Conservation (phyloP, 2,888 invertebrate genomes). For the Ferrisia virgata region DNA sequence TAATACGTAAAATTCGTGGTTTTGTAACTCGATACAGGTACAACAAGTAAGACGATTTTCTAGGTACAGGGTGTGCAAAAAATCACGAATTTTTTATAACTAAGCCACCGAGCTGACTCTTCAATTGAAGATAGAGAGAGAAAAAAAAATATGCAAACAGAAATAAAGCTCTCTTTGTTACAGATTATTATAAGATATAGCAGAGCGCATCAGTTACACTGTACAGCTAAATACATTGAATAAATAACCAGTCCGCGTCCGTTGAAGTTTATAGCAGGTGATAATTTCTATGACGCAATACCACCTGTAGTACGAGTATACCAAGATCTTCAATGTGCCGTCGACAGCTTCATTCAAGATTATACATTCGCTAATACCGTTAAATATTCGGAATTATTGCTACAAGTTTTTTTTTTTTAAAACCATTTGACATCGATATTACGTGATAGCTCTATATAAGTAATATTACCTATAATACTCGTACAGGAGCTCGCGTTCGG, state of each 20-base stretch:
- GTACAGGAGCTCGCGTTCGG: too few relatives aligned
- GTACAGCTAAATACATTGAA: background rate
- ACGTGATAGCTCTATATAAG: too few relatives aligned
- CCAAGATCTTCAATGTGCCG: background rate
- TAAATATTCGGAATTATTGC: constrained; percentile 7
- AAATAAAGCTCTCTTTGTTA: too few relatives aligned
- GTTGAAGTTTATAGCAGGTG: background rate
- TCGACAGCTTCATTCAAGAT: constrained; percentile 3
- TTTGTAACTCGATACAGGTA: background rate
- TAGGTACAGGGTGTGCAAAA: background rate
- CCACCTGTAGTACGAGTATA: background rate
- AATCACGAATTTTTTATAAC: background rate
- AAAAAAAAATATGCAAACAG: too few relatives aligned
- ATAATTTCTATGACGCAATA: background rate
- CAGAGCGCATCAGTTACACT: too few relatives aligned
- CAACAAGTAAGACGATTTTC: background rate
- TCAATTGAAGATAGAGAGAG: too few relatives aligned
- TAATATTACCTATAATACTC: too few relatives aligned
- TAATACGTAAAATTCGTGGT: background rate
- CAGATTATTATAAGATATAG: background rate
- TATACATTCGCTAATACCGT: constrained; percentile 16
- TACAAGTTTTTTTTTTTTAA: background rate
- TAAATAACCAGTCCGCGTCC: background rate
- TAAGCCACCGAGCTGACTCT: too few relatives aligned
- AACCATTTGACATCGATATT: background rate